A percentile compares a stretch with the other conserved stretches of the same genome.
phyloP scores from a whole-genome alignment of 2,888 invertebrate genomes.

The Agonopterix arenella region DNA sequence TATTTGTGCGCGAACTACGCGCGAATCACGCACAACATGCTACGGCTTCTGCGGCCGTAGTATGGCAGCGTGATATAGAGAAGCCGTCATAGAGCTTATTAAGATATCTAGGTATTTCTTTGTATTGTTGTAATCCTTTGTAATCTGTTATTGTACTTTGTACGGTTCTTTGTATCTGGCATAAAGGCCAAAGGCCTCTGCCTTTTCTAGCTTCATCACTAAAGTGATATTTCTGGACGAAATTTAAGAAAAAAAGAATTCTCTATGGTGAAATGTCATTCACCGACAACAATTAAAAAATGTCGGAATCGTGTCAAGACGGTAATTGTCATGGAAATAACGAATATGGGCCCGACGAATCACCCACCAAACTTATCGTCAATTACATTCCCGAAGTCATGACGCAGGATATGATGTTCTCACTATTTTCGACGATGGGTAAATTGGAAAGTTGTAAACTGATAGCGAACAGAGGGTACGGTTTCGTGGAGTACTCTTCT shows the following conservation, averaged over 20 bases:
- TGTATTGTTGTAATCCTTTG: too few relatives aligned
- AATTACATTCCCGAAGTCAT: constrained; percentile 78
- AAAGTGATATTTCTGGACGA: constrained; percentile 39
- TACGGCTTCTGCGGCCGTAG: too few relatives aligned
- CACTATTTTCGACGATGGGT: constrained; percentile 74
- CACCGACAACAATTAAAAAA: constrained; percentile 77
- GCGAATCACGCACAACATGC: too few relatives aligned
- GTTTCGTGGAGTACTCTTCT: constrained; percentile 73
- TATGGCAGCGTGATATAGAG: too few relatives aligned
- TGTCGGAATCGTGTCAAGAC: constrained; percentile 78
- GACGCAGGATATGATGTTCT: constrained; percentile 77
- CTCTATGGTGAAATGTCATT: constrained; percentile 69
- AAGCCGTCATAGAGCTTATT: too few relatives aligned
- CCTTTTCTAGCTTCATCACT: too few relatives aligned
- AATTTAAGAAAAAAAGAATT: constrained; percentile 24
- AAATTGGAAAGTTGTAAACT: constrained; percentile 77
- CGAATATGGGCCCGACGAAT: constrained; percentile 74
- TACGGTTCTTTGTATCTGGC: too few relatives aligned
- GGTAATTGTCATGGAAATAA: constrained; percentile 76
- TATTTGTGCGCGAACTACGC: too few relatives aligned
- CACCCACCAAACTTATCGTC: constrained; percentile 76
- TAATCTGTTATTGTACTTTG: too few relatives aligned
- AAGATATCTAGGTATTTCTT: too few relatives aligned
- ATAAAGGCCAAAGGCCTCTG: too few relatives aligned
- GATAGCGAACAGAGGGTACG: constrained; percentile 75